A percentile compares a stretch with the other conserved stretches of the same genome.
These are phyloP conservation scores for Hippocampus barbouri DNA, from an alignment of 2,113 vertebrate species.

Conservation along the genomic window DNA sequence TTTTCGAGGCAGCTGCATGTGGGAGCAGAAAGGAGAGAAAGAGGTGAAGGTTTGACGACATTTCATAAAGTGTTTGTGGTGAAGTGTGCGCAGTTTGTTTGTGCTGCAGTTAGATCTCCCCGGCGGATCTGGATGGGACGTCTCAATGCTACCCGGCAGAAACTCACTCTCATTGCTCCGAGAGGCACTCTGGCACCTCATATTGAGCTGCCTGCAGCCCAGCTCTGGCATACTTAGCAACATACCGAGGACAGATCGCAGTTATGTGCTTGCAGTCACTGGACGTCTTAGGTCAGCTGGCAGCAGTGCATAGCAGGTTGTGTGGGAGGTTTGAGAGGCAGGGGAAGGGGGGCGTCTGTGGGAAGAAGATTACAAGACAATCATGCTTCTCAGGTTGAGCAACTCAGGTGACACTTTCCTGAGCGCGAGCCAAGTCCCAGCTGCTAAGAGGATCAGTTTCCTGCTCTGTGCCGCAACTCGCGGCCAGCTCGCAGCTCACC, in stretches of 20 bases:
- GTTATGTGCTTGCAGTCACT: conserved; percentile 12
- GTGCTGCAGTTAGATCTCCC: conserved; percentile 41
- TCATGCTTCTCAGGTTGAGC: conserved; percentile 56
- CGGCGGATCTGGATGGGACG: conserved; percentile 51
- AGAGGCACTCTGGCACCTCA: conserved; percentile 48
- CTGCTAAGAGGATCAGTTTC: conserved; percentile 66
- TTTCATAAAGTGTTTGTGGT: conserved; percentile 50
- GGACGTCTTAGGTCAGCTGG: conserved; percentile 35
- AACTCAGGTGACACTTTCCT: conserved; percentile 64
- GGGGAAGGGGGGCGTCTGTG: not conserved
- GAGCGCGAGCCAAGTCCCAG: conserved; percentile 56
- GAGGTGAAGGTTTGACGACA: conserved; percentile 25
- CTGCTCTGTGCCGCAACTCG: conserved; percentile 59
- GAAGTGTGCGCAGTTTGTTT: conserved; percentile 43
- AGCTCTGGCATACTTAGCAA: conserved; percentile 39
- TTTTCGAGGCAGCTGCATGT: conserved; percentile 46
- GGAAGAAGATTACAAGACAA: conserved; percentile 42
- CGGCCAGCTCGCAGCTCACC: conserved; percentile 18
- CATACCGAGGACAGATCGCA: conserved; percentile 36
- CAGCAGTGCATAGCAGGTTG: not conserved
- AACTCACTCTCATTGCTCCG: conserved; percentile 52
- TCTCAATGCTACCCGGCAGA: conserved; percentile 40
- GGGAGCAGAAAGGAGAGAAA: conserved; percentile 24
- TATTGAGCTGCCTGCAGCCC: conserved; percentile 41
- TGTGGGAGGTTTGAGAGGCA: no score